These are phyloP conservation scores for Lucilia cuprina DNA, from an alignment of 1,140 invertebrate genomes.

Conservation along the genomic window DNA sequence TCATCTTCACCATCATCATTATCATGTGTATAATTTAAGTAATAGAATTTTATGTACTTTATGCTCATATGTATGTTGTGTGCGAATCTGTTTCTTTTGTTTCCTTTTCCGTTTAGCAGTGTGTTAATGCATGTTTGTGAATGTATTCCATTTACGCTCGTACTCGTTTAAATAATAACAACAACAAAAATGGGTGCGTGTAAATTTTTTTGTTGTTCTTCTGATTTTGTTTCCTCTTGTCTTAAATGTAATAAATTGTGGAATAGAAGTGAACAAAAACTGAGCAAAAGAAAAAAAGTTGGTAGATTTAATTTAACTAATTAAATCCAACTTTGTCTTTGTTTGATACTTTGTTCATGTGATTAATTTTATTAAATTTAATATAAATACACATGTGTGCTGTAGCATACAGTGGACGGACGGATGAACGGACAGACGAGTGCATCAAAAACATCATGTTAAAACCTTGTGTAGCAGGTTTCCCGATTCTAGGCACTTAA, in stretches of 20 bases:
- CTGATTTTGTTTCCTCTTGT: background rate
- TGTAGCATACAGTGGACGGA: background rate
- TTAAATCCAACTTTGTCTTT: conserved; percentile 7
- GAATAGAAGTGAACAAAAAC: background rate
- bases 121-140: conserved; percentile 34
- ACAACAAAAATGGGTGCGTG: background rate
- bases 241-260: background rate
- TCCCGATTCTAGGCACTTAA: background rate
- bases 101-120: conserved; percentile 55
- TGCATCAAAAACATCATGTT: background rate
- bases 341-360: background rate
- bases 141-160: background rate
- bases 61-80: conserved; percentile 29
- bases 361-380: conserved; percentile 8
- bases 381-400: background rate
- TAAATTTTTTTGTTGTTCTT: conserved; percentile 44
- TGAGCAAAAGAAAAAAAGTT: background rate
- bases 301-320: background rate
- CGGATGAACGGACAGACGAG: background rate
- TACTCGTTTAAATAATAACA: background rate
- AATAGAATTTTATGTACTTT: conserved; percentile 50
- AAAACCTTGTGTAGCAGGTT: too few relatives aligned
- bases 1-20: background rate
- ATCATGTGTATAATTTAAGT: conserved; percentile 50
- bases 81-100: conserved; percentile 55